A percentile compares a stretch with the other conserved stretches of the same genome.
Evolutionary conservation across 2,888 invertebrate species (phyloP).

Genomic region (Conchocele bisecta): DNA sequence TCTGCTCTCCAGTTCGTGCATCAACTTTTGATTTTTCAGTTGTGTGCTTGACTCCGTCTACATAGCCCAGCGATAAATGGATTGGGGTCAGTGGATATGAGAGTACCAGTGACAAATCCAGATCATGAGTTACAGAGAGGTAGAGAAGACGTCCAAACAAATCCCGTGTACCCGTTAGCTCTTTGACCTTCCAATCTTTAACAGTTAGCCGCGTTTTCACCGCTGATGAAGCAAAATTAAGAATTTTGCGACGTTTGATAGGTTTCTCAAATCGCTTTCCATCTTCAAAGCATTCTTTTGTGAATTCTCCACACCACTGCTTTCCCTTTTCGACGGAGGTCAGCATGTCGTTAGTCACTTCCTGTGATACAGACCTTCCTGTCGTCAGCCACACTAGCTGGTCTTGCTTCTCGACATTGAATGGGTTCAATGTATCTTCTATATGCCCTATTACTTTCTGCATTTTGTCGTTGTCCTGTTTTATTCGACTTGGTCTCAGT

Average conservation of each 20-base stretch:
- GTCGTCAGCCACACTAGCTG: no score
- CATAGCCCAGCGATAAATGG: constrained; percentile 20
- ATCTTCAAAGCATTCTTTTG: constrained; percentile 21
- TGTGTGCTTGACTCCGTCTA: constrained; percentile 32
- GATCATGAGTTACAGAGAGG: neutral
- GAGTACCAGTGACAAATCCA: constrained; percentile 35
- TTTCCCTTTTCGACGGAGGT: no score
- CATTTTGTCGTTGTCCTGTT: no score
- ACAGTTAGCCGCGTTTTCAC: neutral
- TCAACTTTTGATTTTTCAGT: constrained; percentile 40
- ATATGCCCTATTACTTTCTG: no score
- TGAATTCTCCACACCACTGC: constrained; percentile 34
- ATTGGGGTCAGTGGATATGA: constrained; percentile 37
- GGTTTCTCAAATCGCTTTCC: constrained; percentile 37
- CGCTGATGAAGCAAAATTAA: constrained; percentile 26
- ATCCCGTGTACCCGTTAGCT: constrained; percentile 27
- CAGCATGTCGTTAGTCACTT: no score
- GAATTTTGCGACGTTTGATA: constrained; percentile 30
- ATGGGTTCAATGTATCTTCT: no score
- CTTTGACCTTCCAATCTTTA: constrained; percentile 2
- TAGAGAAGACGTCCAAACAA: constrained; percentile 39
- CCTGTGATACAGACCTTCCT: no score
- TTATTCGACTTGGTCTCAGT: no score
- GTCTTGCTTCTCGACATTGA: no score
- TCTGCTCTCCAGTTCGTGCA: constrained; percentile 24